A percentile compares a stretch with the other conserved stretches of the same genome.
phyloP scores from a whole-genome alignment of 2,888 invertebrate genomes.

The Tanypteryx hageni region DNA sequence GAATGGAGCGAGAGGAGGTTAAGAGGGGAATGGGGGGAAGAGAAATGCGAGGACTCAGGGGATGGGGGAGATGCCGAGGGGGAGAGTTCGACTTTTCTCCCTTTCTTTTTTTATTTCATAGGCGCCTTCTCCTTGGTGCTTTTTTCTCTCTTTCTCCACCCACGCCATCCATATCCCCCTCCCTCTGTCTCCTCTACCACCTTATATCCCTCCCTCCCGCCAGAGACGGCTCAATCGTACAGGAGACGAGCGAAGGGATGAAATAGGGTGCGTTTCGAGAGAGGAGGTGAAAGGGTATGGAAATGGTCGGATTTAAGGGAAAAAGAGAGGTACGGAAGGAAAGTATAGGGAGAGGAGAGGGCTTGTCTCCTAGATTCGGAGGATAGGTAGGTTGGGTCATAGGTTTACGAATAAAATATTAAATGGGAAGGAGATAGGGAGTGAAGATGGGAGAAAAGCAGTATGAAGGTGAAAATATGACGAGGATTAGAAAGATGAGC shows the following conservation, averaged over 20 bases:
- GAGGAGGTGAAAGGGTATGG: neutral
- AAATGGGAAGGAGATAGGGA: neutral
- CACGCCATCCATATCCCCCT: too few species aligned
- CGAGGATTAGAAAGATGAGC: too few species aligned
- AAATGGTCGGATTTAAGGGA: neutral
- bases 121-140: neutral
- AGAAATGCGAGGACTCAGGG: neutral
- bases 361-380: neutral
- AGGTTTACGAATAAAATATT: neutral
- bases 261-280: neutral
- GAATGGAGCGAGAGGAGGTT: too few species aligned
- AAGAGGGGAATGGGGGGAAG: too few species aligned
- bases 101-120: slow-evolving; percentile 16
- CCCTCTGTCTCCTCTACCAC: too few species aligned
- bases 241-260: neutral
- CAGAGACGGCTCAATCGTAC: slow-evolving; percentile 1
- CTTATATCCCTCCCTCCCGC: neutral
- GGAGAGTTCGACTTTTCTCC: too few species aligned
- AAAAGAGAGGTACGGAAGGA: neutral
- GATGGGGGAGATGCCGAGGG: neutral
- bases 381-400: neutral
- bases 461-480: too few species aligned
- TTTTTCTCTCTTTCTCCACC: neutral
- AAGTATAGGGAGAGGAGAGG: neutral
- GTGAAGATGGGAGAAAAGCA: neutral